Evolutionary conservation across 1,140 invertebrate genomes (phyloP), one percentile per base, ranked within the genome.

Genomic region (Drosophila mojavensis): DNA sequence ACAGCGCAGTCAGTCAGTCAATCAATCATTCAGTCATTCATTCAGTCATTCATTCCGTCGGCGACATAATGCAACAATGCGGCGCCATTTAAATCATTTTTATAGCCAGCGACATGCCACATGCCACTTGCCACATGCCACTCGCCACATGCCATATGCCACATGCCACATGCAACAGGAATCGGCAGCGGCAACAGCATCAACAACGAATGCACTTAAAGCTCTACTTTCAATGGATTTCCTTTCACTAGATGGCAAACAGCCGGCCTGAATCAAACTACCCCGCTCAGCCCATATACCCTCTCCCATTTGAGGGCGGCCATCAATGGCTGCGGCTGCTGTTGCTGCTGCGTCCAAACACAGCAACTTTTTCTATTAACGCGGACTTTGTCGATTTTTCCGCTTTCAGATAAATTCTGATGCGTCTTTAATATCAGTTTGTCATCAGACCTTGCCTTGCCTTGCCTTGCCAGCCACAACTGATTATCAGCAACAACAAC

Each of bases 31-130:
- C 28, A 48, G 26, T 65, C 17, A n/a, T 6, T 41, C 36, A 56
- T 43, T 66, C 17, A 48, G 5, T 74, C 64, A 53, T 45, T 39
- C 45, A 13, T 26, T 17, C 48, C 47, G 78, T 67, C 55, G 76
- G 74, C 68, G 51, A 72, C 79, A 78, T 81, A 78, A 81, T 81
- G 74, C 79, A 81, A 67, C 78, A 75, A 50, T 75, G 56, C 65
- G 58, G 56, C 48, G 81, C 65, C 82, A 88, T 74, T 88, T 88
- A 86, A 86, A 88, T 86, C 79, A 88, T 88, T 88, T 86, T 83
- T 79, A 79, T 86, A 53, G 64, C 50, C 56, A 47, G 39, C 58
- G 33, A 36, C 69, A 75, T 75, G 51, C 45, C 39, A 36, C 63
- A 45, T 36, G 41, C 28, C 39, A 36, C 63, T 39, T 36, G 41